Conservation (phyloP, 1,140 invertebrate genomes). For the Anastrepha ludens region DNA sequence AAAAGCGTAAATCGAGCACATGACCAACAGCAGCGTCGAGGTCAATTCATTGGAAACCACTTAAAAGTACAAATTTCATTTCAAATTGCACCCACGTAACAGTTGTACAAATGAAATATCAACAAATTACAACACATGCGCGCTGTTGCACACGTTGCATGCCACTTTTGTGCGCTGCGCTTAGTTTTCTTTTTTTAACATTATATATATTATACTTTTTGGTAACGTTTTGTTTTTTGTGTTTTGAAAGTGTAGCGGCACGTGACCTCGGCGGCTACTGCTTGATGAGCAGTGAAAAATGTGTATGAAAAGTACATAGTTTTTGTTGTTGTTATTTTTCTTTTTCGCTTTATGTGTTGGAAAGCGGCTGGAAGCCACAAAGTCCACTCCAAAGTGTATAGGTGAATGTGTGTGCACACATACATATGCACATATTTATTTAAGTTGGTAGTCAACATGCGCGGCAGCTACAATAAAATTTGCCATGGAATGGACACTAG, state of each 20-base stretch:
- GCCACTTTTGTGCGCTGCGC: background rate
- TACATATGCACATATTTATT: background rate
- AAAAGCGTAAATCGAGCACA: conserved; percentile 18
- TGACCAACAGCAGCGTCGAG: background rate
- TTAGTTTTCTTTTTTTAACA: background rate
- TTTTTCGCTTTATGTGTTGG: background rate
- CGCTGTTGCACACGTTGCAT: conserved; percentile 22
- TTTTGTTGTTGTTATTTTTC: background rate
- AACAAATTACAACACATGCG: conserved; percentile 46
- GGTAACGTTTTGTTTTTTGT: too few relatives aligned
- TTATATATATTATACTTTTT: too few relatives aligned
- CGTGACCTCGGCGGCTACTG: conserved; percentile 38
- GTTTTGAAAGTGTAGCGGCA: conserved; percentile 27
- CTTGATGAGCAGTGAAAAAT: conserved; percentile 22
- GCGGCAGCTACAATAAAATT: background rate
- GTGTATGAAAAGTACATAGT: background rate
- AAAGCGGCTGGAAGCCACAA: too few relatives aligned
- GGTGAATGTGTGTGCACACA: background rate
- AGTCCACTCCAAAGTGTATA: background rate
- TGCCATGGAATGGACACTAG: background rate
- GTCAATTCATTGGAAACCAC: conserved; percentile 26
- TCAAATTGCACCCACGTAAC: conserved; percentile 39
- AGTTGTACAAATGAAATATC: conserved; percentile 25
- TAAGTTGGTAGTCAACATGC: background rate
- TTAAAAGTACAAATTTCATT: conserved; percentile 29